A percentile compares a stretch with the other conserved stretches of the same genome.
These are phyloP conservation scores for Synanthedon formicaeformis DNA, from an alignment of 2,888 invertebrate species.

Conservation along the genomic window DNA sequence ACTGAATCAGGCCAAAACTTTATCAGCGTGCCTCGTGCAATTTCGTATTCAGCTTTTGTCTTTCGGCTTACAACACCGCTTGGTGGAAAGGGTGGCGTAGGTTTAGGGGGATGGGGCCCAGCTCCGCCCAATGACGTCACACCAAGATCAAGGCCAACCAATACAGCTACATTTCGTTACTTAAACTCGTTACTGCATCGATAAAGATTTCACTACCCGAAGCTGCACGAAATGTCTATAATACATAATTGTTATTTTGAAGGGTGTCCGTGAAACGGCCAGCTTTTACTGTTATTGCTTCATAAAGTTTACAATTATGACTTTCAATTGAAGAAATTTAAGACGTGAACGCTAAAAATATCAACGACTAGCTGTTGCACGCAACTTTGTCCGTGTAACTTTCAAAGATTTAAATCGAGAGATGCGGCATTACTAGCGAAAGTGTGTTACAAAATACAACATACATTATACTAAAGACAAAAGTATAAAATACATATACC, in stretches of 20 bases:
- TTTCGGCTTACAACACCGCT: not conserved
- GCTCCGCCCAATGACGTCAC: slow-evolving; percentile 2
- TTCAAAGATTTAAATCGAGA: too few species aligned
- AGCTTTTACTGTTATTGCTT: not conserved
- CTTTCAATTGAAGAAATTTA: not conserved
- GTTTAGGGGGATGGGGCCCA: not conserved
- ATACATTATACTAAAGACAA: too few species aligned
- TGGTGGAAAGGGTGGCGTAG: slow-evolving; percentile 2
- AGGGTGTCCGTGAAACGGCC: slow-evolving; percentile 1
- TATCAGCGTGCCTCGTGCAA: slow-evolving; percentile 1
- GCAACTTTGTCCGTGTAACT: too few species aligned
- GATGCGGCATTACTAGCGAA: too few species aligned
- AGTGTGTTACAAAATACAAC: too few species aligned
- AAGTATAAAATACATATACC: too few species aligned
- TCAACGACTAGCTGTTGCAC: too few species aligned
- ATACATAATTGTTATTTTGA: not conserved
- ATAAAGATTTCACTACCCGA: not conserved
- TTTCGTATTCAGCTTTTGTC: slow-evolving; percentile 3
- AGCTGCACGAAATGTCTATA: not conserved
- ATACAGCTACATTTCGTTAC: not conserved
- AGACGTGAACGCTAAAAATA: not conserved
- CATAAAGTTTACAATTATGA: not conserved
- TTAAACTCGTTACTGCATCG: not conserved
- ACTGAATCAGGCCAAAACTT: slow-evolving; percentile 1
- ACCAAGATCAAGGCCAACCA: slow-evolving; percentile 5